Evolutionary conservation across 2,888 invertebrate genomes (phyloP).

Genomic region (Acheta domesticus): DNA sequence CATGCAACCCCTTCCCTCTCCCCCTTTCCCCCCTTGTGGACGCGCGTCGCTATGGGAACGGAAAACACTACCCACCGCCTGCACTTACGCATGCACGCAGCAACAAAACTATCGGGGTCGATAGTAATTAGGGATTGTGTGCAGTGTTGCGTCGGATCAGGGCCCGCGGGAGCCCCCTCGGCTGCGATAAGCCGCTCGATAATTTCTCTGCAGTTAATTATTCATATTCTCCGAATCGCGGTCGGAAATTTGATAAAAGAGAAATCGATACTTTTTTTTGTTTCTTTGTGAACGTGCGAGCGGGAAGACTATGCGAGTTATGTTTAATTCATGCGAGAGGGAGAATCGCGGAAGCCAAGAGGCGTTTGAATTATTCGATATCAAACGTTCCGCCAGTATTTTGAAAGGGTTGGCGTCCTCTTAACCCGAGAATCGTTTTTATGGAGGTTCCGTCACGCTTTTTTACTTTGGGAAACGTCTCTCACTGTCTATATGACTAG

Average conservation of each 20-base stretch:
- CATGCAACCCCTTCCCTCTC: no score
- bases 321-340: not conserved
- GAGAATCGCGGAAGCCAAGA: not conserved
- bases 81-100: no score
- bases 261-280: not conserved
- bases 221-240: not conserved
- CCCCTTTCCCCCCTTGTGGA: no score
- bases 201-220: not conserved
- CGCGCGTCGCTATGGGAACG: no score
- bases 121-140: not conserved
- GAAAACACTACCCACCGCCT: no score
- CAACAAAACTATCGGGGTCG: not conserved
- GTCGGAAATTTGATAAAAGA: not conserved
- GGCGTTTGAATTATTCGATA: no score
- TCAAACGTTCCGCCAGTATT: no score
- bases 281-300: not conserved
- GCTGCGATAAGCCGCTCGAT: not conserved
- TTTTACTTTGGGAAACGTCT: no score
- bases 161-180: not conserved
- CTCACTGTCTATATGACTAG: no score
- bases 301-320: not conserved
- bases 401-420: no score
- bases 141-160: not conserved
- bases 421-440: no score
- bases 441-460: no score